These are phyloP conservation scores for Nysson spinosus DNA, from an alignment of 2,888 invertebrate genomes.

Conservation along the genomic window DNA sequence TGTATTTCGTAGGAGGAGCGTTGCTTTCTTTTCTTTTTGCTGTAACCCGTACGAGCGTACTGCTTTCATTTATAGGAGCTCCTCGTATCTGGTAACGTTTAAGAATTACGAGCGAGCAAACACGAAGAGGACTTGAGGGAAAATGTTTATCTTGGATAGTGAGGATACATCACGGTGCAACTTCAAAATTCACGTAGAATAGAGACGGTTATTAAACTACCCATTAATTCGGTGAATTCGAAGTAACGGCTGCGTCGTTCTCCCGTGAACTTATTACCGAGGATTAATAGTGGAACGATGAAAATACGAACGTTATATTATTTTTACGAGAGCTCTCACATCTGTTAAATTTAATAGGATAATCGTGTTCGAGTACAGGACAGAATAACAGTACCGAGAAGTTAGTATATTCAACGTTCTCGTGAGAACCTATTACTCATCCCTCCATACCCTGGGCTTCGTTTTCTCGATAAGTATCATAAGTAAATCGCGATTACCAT, in stretches of 20 bases:
- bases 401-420: not conserved
- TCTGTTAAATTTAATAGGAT: no score
- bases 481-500: constrained; percentile 66
- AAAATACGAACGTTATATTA: no score
- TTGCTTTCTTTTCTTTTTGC: no score
- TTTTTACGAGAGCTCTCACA: no score
- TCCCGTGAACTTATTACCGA: no score
- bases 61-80: no score
- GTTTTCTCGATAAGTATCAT: constrained; percentile 60
- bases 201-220: not conserved
- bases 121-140: constrained; percentile 4
- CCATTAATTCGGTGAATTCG: not conserved
- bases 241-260: not conserved
- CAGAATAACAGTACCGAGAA: constrained; percentile 33
- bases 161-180: constrained; percentile 5
- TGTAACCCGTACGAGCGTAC: no score
- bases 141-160: constrained; percentile 11
- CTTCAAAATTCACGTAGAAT: constrained; percentile 21
- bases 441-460: constrained; percentile 11
- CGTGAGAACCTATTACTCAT: constrained; percentile 52
- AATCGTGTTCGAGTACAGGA: constrained; percentile 3
- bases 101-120: constrained; percentile 29
- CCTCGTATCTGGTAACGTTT: constrained; percentile 14
- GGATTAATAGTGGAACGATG: no score
- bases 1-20: no score